Base-by-base conservation (phyloP, 2,113 vertebrate species). In the Microtus richardsoni region DNA sequence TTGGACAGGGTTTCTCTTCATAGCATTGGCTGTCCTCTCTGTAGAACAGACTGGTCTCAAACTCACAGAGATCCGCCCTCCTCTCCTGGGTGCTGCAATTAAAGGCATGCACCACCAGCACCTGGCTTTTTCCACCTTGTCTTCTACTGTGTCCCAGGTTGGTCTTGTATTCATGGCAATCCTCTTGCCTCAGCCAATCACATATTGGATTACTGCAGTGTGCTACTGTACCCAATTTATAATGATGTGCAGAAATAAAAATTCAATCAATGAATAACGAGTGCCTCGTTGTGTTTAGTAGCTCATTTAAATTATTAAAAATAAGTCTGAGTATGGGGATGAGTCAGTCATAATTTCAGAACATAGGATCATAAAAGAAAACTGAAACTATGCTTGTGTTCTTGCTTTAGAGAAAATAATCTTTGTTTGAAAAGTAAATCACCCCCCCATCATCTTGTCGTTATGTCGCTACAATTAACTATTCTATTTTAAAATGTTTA, bases 271-370 rank as follows among this genome's bases (percentile, higher is more conserved):
- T 49, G 91, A 77, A 86, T 73, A 44, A 60, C 49, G 22, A 86
- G 88, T 66, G 47, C 68, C 68, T 91, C 77, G 22, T 93, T 91
- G 49, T 78, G 33, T 91, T 93, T 41, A 88, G 91, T 75, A 84
- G 16, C 93, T 96, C 78, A 92, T 91, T 78, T 93, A 73, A 60
- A 64, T n/a, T 88, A 52, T 89, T 96, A 95, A 95, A 97, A 96
- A 94, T 92, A 90, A 90, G 44, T 64, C 74, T 95, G 73, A 16
- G 49, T n/a, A 41, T 44, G 84, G 75, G 39, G 71, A 97, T 90
- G 24, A 96, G 54, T 82, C 44, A 93, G 88, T 87, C 49, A 90
- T 85, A 89, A 89, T 93, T 80, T 87, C 64, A 96, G 54, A 95
- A 95, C 54, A 92, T 92, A 47, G 36, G 68, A 93, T 94, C 91